These are phyloP conservation scores for Cataglyphis altisquamis DNA, from an alignment of 2,888 invertebrate genomes.

Conservation along the genomic window DNA sequence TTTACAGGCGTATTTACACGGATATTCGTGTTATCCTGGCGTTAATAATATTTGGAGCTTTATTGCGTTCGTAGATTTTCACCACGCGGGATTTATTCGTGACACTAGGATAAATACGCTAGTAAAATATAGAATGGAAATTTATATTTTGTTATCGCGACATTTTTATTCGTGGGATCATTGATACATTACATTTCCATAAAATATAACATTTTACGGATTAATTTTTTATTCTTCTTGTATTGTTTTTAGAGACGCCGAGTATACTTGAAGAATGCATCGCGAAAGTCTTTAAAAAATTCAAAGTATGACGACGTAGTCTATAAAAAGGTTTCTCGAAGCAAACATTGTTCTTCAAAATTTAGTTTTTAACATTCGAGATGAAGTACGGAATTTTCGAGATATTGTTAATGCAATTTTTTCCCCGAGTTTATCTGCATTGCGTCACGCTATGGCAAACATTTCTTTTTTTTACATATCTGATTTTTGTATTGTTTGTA, in stretches of 20 bases:
- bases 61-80: conserved; percentile 42
- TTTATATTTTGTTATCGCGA: conserved; percentile 35
- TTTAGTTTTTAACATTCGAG: conserved; percentile 26
- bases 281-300: conserved; percentile 23
- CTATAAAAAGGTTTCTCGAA: background rate
- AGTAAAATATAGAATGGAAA: conserved; percentile 19
- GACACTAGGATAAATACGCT: conserved; percentile 22
- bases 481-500: conserved; percentile 13
- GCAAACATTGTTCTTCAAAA: conserved; percentile 20
- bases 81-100: conserved; percentile 27
- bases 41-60: conserved; percentile 45
- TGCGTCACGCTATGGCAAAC: conserved; percentile 25
- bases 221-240: background rate
- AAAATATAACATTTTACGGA: background rate
- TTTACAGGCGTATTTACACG: conserved; percentile 34
- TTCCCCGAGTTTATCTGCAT: background rate
- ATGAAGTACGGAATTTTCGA: background rate
- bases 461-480: conserved; percentile 27
- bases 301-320: background rate
- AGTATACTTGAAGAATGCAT: conserved; percentile 7
- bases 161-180: background rate
- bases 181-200: background rate
- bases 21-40: conserved; percentile 22
- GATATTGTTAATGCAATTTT: conserved; percentile 14
- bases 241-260: background rate